Conservation (phyloP, 1,140 invertebrate species). For the Leguminivora glycinivorella region DNA sequence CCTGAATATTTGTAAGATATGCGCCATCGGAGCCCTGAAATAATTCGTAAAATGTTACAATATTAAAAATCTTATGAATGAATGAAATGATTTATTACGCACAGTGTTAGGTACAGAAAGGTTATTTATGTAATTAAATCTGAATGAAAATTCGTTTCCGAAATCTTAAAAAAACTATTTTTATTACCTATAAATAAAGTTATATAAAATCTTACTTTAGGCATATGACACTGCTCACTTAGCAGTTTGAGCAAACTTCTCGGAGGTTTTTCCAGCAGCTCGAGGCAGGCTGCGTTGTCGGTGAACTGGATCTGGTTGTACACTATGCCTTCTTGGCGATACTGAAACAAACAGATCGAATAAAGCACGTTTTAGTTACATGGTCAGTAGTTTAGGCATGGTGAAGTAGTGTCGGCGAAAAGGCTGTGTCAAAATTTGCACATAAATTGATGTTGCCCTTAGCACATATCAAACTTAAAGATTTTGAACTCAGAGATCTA, state of each 20-base stretch:
- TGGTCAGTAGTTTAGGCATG: no score
- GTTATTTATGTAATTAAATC: no score
- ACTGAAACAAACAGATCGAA: conserved; percentile 80
- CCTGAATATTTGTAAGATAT: conserved; percentile 93
- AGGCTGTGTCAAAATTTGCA: no score
- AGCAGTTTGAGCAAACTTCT: conserved; percentile 92
- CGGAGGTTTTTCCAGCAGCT: conserved; percentile 94
- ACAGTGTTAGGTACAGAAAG: conserved; percentile 1
- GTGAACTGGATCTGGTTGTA: conserved; percentile 95
- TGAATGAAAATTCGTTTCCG: not conserved
- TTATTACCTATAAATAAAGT: not conserved
- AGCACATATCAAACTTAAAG: no score
- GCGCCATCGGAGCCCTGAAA: conserved; percentile 89
- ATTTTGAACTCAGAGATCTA: no score
- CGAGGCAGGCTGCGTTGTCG: conserved; percentile 93
- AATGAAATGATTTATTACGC: not conserved
- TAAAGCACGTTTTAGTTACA: no score
- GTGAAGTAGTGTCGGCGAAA: no score
- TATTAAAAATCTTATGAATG: no score
- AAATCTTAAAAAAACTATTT: no score
- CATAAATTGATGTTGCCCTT: no score
- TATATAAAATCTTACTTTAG: conserved; percentile 81
- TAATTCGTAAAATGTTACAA: no score
- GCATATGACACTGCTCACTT: conserved; percentile 96
- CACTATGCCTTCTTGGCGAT: conserved; percentile 92